Evolutionary conservation across 2,797 vertebrate genomes (phyloP).

Genomic region (Pipistrellus pipistrellus): DNA sequence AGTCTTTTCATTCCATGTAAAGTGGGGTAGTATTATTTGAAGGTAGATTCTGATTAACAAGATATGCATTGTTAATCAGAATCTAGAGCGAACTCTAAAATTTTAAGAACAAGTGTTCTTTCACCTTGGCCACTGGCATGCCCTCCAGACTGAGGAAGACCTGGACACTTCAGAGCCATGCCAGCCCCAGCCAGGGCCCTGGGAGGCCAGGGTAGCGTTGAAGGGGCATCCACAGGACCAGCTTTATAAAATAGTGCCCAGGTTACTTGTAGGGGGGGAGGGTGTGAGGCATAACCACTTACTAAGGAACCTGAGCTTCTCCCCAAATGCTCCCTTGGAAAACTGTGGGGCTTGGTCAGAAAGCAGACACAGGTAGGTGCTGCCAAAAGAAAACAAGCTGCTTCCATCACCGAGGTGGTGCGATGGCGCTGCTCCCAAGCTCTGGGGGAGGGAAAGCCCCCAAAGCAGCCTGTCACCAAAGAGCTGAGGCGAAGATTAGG

Average conservation of each 20-base stretch:
- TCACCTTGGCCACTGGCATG: not conserved
- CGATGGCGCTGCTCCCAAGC: conserved; percentile 92
- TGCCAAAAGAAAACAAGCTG: conserved; percentile 92
- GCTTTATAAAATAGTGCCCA: conserved; percentile 22
- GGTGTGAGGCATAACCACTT: conserved; percentile 92
- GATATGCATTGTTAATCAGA: not conserved
- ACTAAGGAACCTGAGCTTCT: conserved; percentile 85
- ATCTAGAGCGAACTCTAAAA: not conserved
- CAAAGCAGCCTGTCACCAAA: conserved; percentile 91
- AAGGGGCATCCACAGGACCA: not conserved
- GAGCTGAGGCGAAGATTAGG: conserved; percentile 89
- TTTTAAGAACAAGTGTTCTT: not conserved
- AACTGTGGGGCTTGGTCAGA: conserved; percentile 89
- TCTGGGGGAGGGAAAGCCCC: conserved; percentile 92
- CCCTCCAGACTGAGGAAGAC: not conserved
- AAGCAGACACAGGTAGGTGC: conserved; percentile 90
- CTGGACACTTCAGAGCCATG: not conserved
- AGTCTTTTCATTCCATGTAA: not conserved
- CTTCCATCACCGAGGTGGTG: conserved; percentile 93
- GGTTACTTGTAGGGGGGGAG: too few species aligned
- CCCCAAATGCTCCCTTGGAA: conserved; percentile 86
- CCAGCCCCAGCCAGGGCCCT: not conserved
- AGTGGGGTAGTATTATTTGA: not conserved
- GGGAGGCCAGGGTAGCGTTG: not conserved
- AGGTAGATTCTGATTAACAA: not conserved